Evolutionary conservation across 2,888 invertebrate species (phyloP), one percentile per base, ranked within the genome.

Genomic region (Platycnemis pennipes): DNA sequence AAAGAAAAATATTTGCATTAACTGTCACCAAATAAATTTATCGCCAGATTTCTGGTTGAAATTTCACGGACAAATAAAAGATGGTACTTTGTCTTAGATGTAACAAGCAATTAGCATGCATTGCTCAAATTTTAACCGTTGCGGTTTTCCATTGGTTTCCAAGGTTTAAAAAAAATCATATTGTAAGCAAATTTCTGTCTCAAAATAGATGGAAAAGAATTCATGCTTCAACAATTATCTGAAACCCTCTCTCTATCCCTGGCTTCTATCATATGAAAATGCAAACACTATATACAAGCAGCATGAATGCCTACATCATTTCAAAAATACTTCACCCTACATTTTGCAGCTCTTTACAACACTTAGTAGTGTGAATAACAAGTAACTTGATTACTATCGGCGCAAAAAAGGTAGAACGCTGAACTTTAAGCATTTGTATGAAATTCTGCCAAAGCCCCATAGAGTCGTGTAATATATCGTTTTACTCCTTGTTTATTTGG

Each of bases 281-380:
- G 91, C 91, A 91, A 91, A 91, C 42, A 56, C 91, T 91, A 91
- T 91, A 63, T 91, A 91, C 91, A 91, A 91, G 91, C 56, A 91
- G 91, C 91, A 91, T 44, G 56, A 91, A 91, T 91, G 44, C 91
- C 91, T 91, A 91, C 91, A 63, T 91, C 45, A 45, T 91, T 91
- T 91, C 91, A 91, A 91, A 91, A 91, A 91, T 91, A 91, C 91
- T 91, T 91, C 91, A 91, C 91, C 42, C 91, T 91, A 91, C 91
- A 63, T 91, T 91, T 91, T 91, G 91, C 91, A 91, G 91, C 91
- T 87, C 91, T 91, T 91, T 91, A 26, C 91, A 91, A 91, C 63
- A 91, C 91, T 63, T 91, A 91, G 91, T 91, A 91, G 91, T 91
- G 91, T 91, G 91, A 63, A 91, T 91, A 91, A 91, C 91, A 91